Evolutionary conservation across 2,888 invertebrate species (phyloP).

Genomic region (Nesidiocoris tenuis): DNA sequence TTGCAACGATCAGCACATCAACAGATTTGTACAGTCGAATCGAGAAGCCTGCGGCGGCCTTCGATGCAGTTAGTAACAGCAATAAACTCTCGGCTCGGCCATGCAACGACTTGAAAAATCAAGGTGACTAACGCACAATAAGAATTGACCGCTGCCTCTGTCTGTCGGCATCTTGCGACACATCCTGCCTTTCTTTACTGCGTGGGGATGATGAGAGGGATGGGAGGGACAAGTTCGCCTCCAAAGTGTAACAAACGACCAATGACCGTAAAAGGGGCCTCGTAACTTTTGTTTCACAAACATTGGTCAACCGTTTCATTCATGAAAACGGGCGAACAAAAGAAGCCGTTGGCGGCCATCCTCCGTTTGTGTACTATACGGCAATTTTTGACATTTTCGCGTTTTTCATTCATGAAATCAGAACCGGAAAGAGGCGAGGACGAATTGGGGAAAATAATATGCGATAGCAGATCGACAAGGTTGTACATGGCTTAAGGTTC

Average conservation of each 20-base stretch:
- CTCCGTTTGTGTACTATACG: background rate
- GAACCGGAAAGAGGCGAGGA: background rate
- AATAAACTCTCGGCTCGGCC: no score
- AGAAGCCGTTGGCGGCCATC: no score
- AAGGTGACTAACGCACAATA: background rate
- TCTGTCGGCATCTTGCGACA: conserved; percentile 16
- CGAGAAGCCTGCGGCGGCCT: background rate
- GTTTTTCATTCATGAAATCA: background rate
- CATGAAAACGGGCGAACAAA: background rate
- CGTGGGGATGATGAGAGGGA: background rate
- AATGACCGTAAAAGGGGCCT: background rate
- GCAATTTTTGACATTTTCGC: background rate
- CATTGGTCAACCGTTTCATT: background rate
- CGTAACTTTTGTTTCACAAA: background rate
- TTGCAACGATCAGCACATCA: background rate
- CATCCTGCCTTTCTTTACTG: conserved; percentile 32
- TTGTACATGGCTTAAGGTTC: no score
- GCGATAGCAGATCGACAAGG: no score
- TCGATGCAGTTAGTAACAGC: background rate
- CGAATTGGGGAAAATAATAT: no score
- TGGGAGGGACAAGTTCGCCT: background rate
- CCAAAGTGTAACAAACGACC: background rate
- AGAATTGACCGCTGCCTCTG: background rate
- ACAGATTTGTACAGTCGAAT: background rate
- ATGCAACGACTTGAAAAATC: background rate